Conservation (phyloP, 2,888 invertebrate species). For the Scaptomyza tumidula region DNA sequence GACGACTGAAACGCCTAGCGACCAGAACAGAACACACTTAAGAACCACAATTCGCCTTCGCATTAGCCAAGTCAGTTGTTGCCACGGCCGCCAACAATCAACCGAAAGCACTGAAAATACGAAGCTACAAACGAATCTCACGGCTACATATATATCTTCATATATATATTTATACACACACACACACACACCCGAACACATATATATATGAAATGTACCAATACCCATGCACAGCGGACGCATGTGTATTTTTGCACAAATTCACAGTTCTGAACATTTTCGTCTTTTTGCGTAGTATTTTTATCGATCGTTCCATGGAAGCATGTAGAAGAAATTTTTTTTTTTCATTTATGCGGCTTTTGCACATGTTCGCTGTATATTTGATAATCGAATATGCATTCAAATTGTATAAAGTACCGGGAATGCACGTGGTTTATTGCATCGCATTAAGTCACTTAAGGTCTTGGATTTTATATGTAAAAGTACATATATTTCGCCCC, state of each 20-base stretch:
- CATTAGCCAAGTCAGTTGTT: conserved; percentile 68
- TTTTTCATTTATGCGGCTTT: conserved; percentile 54
- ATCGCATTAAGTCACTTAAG: conserved; percentile 38
- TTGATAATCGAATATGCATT: conserved; percentile 12
- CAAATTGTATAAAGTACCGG: conserved; percentile 35
- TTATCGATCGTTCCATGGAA: conserved; percentile 79
- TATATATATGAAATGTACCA: conserved; percentile 53
- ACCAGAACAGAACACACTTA: conserved; percentile 65
- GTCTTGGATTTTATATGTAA: conserved; percentile 43
- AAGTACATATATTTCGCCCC: conserved; percentile 61
- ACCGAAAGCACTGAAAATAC: conserved; percentile 69
- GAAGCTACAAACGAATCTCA: conserved; percentile 76
- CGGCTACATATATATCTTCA: conserved; percentile 40
- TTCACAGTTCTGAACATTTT: conserved; percentile 71
- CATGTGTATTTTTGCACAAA: conserved; percentile 73
- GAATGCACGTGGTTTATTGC: conserved; percentile 63
- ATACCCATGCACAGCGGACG: conserved; percentile 47
- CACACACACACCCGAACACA: conserved; percentile 41
- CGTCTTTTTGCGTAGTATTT: conserved; percentile 83
- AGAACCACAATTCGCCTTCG: conserved; percentile 63
- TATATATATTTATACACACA: not conserved
- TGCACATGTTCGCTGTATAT: conserved; percentile 39
- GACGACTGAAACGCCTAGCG: conserved; percentile 65
- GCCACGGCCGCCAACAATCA: conserved; percentile 77
- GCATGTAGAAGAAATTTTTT: conserved; percentile 46